Evolutionary conservation across 2,888 invertebrate species (phyloP).

Genomic region (Cyclophora punctaria): DNA sequence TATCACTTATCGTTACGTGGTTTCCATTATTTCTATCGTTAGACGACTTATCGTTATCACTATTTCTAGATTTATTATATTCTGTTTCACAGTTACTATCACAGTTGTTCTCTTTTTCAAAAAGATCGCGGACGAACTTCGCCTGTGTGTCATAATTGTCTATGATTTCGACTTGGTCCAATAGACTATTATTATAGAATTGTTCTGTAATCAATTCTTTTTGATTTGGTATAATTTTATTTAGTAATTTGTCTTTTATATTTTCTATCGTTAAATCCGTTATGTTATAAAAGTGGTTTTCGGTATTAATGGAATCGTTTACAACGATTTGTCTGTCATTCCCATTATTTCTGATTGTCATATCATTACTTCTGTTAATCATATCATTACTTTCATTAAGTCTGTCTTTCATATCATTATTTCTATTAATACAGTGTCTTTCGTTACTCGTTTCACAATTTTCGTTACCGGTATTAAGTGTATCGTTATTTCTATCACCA

Average conservation of each 20-base stretch:
- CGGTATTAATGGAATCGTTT: background rate
- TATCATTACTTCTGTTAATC: too few species aligned
- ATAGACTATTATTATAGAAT: constrained; percentile 49
- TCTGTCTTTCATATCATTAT: constrained; percentile 5
- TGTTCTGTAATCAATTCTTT: constrained; percentile 50
- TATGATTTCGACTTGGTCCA: constrained; percentile 36
- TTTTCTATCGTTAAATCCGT: constrained; percentile 17
- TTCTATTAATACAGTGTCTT: constrained; percentile 2
- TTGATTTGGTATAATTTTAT: constrained; percentile 42
- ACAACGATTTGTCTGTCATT: too few species aligned
- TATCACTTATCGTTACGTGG: background rate
- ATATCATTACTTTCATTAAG: background rate
- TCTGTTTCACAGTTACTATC: constrained; percentile 14
- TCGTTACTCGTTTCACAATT: constrained; percentile 3
- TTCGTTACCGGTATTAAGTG: background rate
- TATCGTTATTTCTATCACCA: constrained; percentile 1
- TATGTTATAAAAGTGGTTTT: constrained; percentile 14
- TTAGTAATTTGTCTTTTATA: constrained; percentile 33
- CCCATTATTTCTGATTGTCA: too few species aligned
- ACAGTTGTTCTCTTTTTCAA: constrained; percentile 26
- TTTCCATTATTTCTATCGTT: background rate
- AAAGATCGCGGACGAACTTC: constrained; percentile 55
- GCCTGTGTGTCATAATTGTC: constrained; percentile 56
- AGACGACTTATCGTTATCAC: background rate
- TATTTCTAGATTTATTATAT: background rate